Evolutionary conservation across 2,797 vertebrate species (phyloP).

Genomic region (Meriones psammophilus): DNA sequence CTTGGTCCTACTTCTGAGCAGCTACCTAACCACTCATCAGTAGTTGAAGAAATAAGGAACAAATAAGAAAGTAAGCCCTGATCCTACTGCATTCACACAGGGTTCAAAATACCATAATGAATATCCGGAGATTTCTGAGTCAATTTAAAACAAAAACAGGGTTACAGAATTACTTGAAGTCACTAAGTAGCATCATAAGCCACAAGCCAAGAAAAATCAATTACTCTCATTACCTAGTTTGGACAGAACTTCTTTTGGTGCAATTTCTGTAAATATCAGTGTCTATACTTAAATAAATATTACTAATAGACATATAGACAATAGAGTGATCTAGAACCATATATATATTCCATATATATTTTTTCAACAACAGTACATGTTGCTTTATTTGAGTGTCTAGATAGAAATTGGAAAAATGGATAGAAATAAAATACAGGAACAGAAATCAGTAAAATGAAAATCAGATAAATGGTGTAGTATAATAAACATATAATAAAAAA

Average conservation of each 20-base stretch:
- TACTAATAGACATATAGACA: conserved; percentile 51
- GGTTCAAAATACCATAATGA: conserved; percentile 58
- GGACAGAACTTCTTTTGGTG: conserved; percentile 68
- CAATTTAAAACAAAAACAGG: conserved; percentile 56
- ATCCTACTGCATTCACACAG: background rate
- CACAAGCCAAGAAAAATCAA: conserved; percentile 59
- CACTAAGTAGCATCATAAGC: conserved; percentile 30
- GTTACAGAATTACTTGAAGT: conserved; percentile 45
- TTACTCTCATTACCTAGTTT: conserved; percentile 65
- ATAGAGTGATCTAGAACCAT: conserved; percentile 19
- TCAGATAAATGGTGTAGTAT: conserved; percentile 14
- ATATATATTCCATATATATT: background rate
- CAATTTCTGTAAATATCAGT: conserved; percentile 71
- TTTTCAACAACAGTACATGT: conserved; percentile 43
- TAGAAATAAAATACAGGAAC: conserved; percentile 46
- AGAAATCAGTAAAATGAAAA: conserved; percentile 56
- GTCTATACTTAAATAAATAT: conserved; percentile 30
- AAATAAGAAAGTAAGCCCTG: conserved; percentile 9
- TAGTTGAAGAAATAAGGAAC: conserved; percentile 51
- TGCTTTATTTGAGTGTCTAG: conserved; percentile 27
- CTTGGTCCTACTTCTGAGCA: conserved; percentile 35
- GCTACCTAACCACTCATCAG: conserved; percentile 17
- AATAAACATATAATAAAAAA: conserved; percentile 50
- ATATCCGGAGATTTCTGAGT: conserved; percentile 62
- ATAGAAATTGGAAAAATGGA: conserved; percentile 37